A percentile compares a stretch with the other conserved stretches of the same genome.
phyloP scores from a whole-genome alignment of 2,113 vertebrate genomes.

The Elgaria multicarinata region DNA sequence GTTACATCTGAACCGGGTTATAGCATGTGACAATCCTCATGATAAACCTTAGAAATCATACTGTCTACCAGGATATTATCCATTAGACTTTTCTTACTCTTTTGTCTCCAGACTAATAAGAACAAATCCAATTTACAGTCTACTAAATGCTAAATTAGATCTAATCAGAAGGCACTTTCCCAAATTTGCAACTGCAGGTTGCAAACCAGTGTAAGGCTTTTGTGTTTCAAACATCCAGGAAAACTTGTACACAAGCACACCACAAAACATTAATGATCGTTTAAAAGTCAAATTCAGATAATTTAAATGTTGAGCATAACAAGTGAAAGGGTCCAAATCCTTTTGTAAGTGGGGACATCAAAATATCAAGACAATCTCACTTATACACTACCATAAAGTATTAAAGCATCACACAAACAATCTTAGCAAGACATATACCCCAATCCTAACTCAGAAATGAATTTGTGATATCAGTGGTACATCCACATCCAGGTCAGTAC shows the following conservation, averaged over 20 bases:
- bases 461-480: background rate
- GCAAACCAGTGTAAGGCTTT: constrained; percentile 43
- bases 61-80: constrained; percentile 62
- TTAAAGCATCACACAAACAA: accelerated
- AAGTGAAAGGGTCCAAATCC: background rate
- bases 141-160: constrained; percentile 71
- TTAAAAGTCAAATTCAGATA: constrained; percentile 32
- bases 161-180: constrained; percentile 68
- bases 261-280: constrained; percentile 31
- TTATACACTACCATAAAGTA: background rate
- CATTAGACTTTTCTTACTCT: constrained; percentile 72
- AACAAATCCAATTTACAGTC: constrained; percentile 75
- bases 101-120: constrained; percentile 74
- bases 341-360: background rate
- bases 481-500: background rate
- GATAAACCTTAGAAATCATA: constrained; percentile 67
- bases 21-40: constrained; percentile 2
- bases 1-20: too few relatives aligned
- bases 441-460: background rate
- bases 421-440: background rate
- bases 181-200: constrained; percentile 63
- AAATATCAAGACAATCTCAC: background rate
- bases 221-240: constrained; percentile 19
- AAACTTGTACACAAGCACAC: constrained; percentile 46
- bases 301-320: background rate